Percentiles rank a stretch among this genome's conserved stretches.
phyloP scores from a whole-genome alignment of 2,113 vertebrate genomes.

The Vidua macroura region DNA sequence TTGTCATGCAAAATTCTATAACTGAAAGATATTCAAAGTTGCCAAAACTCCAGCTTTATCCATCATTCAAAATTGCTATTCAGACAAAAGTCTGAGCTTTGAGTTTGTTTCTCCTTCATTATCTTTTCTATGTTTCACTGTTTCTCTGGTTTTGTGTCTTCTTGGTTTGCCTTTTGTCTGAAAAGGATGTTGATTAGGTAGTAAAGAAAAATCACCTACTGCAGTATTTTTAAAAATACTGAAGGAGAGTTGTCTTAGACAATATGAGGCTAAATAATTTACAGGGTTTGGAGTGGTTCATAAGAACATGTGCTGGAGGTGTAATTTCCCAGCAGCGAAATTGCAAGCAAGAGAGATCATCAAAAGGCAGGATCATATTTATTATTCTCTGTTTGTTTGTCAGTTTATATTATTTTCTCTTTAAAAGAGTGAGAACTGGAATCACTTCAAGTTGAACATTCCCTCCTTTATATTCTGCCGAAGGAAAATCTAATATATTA shows the following conservation, averaged over 20 bases:
- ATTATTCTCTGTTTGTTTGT: slow-evolving; percentile 1
- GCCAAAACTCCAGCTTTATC: not conserved
- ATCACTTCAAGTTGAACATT: not conserved
- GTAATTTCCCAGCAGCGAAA: slow-evolving; percentile 22
- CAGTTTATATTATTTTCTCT: not conserved
- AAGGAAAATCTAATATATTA: not conserved
- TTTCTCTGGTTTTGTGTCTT: not conserved
- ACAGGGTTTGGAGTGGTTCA: not conserved
- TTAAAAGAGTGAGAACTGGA: not conserved
- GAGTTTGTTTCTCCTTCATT: not conserved
- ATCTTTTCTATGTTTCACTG: not conserved
- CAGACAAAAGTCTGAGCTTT: not conserved
- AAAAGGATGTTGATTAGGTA: not conserved
- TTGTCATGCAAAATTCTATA: not conserved
- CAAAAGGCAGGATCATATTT: slow-evolving; percentile 18
- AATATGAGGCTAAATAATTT: slow-evolving; percentile 31
- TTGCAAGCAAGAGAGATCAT: not conserved
- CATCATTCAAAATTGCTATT: not conserved
- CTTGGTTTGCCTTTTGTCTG: not conserved
- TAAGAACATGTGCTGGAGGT: not conserved
- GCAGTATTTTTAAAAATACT: not conserved
- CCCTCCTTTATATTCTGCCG: not conserved
- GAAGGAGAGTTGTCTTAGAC: not conserved
- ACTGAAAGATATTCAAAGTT: not conserved
- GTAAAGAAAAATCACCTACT: not conserved